A percentile compares a stretch with the other conserved stretches of the same genome.
phyloP scores from a whole-genome alignment of 2,113 vertebrate species.

The Anhinga anhinga region DNA sequence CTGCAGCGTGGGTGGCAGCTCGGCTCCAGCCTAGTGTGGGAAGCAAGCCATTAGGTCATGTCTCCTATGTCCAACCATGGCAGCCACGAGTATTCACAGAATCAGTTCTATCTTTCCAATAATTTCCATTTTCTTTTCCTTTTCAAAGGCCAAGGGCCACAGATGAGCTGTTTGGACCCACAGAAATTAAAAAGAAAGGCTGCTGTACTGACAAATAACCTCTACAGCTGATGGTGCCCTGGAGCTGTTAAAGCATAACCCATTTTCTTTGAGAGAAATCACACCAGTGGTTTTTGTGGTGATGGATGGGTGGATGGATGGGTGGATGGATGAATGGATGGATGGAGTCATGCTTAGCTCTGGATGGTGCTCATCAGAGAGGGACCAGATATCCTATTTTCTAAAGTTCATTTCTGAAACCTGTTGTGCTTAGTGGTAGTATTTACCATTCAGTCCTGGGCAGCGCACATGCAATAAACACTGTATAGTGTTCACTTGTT shows the following conservation, averaged over 20 bases:
- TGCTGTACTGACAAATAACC: neutral
- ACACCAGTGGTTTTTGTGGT: neutral
- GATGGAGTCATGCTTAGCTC: neutral
- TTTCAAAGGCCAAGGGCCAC: neutral
- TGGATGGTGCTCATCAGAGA: neutral
- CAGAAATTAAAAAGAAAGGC: neutral
- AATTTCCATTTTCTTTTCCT: neutral
- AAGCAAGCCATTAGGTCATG: rapidly evolving
- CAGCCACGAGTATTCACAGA: neutral
- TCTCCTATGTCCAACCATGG: neutral
- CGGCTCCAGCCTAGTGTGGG: rapidly evolving
- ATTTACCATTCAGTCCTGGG: neutral
- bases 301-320: neutral
- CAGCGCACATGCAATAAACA: neutral
- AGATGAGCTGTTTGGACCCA: neutral
- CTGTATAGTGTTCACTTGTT: neutral
- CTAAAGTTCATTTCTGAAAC: neutral
- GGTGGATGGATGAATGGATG: neutral
- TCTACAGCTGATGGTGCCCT: neutral
- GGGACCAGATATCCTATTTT: neutral
- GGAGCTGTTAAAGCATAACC: neutral
- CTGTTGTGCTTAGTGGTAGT: neutral
- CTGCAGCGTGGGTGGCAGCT: neutral
- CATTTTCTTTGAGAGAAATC: neutral
- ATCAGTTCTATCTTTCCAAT: neutral